Percentiles rank a stretch among this genome's conserved stretches.
Evolutionary conservation across 2,888 invertebrate genomes (phyloP).

Genomic region (Silvanus unidentatus): DNA sequence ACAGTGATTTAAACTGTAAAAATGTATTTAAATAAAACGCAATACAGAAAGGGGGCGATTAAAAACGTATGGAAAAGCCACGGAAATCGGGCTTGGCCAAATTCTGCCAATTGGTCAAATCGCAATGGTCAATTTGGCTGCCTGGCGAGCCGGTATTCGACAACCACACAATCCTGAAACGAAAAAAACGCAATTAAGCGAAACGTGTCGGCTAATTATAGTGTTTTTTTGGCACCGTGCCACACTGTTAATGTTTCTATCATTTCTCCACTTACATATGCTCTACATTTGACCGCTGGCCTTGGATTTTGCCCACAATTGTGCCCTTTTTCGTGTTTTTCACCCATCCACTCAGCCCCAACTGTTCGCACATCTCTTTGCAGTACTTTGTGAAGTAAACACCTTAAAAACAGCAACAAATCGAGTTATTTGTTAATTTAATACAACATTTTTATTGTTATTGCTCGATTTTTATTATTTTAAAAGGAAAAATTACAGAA

Average conservation of each 20-base stretch:
- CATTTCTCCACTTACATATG: slow-evolving; percentile 67
- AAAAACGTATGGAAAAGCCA: slow-evolving; percentile 79
- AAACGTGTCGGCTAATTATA: slow-evolving; percentile 1
- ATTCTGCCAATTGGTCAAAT: slow-evolving; percentile 75
- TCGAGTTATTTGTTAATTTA: slow-evolving; percentile 2
- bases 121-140: slow-evolving; percentile 75
- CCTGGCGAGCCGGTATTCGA: slow-evolving; percentile 78
- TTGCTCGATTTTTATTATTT: no score
- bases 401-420: no score
- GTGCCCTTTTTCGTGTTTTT: slow-evolving; percentile 85
- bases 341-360: slow-evolving; percentile 83
- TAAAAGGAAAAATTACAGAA: not conserved
- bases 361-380: slow-evolving; percentile 67
- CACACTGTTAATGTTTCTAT: slow-evolving; percentile 8
- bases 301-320: slow-evolving; percentile 85
- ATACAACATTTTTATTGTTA: not conserved
- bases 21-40: no score
- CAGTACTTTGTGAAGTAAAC: slow-evolving; percentile 85
- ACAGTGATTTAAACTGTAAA: no score
- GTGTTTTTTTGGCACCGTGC: slow-evolving; percentile 7
- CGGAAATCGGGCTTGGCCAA: slow-evolving; percentile 61
- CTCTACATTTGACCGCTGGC: slow-evolving; percentile 68
- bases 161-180: slow-evolving; percentile 73
- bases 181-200: no score
- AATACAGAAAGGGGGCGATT: no score